Base-by-base conservation (phyloP, 2,797 vertebrate species). In the Sebastes oblongus region DNA sequence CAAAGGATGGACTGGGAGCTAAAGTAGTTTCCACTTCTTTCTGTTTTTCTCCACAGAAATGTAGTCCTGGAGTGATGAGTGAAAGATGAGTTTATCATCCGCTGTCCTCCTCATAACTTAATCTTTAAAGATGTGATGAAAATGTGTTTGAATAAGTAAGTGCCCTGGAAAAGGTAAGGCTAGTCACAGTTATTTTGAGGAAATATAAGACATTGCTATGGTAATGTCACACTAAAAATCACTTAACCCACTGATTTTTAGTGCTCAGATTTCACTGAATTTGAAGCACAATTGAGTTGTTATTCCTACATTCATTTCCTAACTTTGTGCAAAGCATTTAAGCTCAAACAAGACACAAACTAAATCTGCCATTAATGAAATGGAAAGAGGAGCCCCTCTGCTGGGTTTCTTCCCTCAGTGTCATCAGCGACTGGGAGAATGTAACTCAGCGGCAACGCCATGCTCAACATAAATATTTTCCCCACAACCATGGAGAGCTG, bases 401-500 rank as follows among this genome's bases (percentile, higher is more conserved):
- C 52, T 72, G 66, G 61, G 60, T 72, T 70, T 80, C 66, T 61
- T 75, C 56, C 75, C 52, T 59, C 27, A 4, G n/a, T 80, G 78
- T 85, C 69, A 55, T 73, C 22, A 25, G 60, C 58, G 30, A 70
- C 76, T 56, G 22, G 36, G 46, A 73, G 66, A 56, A 74, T 75
- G 64, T 64, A 81, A 61, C 73, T 79, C 52, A 71, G 80, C 72
- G 78, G 75, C 72, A 77, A 30, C 52, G 64, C 32, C 52, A 50
- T 64, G 77, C 78, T 88, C 39, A 83, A 78, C 71, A 82, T 80
- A 84, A 83, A 92, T 89, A 90, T 91, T 91, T 86, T 60, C 78
- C 81, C 60, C 4, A 87, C 79, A 65, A 52, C 80, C 75, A 76
- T 68, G 76, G 72, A 80, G 83, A 85, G 75, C 39, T 34, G 16